Conservation (phyloP, 2,113 vertebrate genomes). For the Prietella phreatophila region DNA sequence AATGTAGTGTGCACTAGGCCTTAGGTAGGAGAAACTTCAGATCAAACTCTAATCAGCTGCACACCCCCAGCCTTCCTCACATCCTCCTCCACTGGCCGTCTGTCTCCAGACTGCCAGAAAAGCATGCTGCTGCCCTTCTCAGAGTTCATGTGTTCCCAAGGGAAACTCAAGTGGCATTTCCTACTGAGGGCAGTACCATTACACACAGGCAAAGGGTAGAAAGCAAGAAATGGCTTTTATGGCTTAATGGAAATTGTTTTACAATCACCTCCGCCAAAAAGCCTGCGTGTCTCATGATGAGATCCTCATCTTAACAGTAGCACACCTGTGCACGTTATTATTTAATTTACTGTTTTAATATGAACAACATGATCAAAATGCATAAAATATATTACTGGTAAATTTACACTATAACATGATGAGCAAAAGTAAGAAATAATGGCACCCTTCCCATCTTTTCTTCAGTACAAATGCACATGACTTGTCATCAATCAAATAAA, state of each 20-base stretch:
- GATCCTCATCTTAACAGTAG: not conserved
- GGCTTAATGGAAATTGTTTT: conserved; percentile 46
- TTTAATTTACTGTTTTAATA: not conserved
- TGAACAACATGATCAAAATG: not conserved
- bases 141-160: conserved; percentile 35
- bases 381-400: not conserved
- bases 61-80: conserved; percentile 6
- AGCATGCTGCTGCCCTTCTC: conserved; percentile 26
- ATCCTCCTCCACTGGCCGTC: conserved; percentile 18
- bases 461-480: not conserved
- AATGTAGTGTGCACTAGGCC: not conserved
- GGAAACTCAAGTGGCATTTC: conserved; percentile 53
- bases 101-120: conserved; percentile 43
- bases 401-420: not conserved
- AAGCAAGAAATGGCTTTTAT: conserved; percentile 49
- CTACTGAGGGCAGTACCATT: conserved; percentile 39
- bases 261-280: conserved; percentile 31
- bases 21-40: conserved; percentile 14
- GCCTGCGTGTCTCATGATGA: not conserved
- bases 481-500: not conserved
- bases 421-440: not conserved
- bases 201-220: conserved; percentile 33
- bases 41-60: conserved; percentile 41
- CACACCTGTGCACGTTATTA: not conserved
- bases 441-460: too few relatives aligned